These are phyloP conservation scores for Hirtodrosophila alboralis DNA, from an alignment of 2,888 invertebrate species.

Conservation along the genomic window DNA sequence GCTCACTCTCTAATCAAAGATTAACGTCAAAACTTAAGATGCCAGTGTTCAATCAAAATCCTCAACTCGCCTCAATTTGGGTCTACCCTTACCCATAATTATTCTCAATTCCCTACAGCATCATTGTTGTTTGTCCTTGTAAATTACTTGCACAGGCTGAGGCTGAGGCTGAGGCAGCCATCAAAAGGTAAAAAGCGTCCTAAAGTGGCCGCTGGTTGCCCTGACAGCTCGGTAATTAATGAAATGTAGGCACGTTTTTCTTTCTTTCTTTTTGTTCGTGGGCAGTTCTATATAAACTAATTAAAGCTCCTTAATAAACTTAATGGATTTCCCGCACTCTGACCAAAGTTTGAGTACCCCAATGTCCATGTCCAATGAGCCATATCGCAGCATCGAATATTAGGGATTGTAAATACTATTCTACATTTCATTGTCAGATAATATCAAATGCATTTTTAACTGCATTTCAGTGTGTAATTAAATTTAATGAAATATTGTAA, in stretches of 20 bases:
- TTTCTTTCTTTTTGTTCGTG: slow-evolving; percentile 18
- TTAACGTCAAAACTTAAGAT: slow-evolving; percentile 75
- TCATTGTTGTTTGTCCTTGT: slow-evolving; percentile 43
- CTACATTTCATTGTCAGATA: slow-evolving; percentile 28
- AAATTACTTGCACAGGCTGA: slow-evolving; percentile 62
- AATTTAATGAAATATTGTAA: slow-evolving; percentile 27
- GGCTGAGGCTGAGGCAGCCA: slow-evolving; percentile 48
- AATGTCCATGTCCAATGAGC: slow-evolving; percentile 39
- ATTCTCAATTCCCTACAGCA: neutral
- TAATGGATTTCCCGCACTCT: slow-evolving; percentile 56
- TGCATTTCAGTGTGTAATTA: slow-evolving; percentile 20
- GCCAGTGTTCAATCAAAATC: slow-evolving; percentile 72
- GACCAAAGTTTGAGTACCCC: neutral
- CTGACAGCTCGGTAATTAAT: slow-evolving; percentile 68
- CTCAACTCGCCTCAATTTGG: slow-evolving; percentile 25
- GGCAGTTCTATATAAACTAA: slow-evolving; percentile 54
- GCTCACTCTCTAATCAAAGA: slow-evolving; percentile 61
- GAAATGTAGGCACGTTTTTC: slow-evolving; percentile 64
- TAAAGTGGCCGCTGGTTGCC: slow-evolving; percentile 49
- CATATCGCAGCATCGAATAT: slow-evolving; percentile 36
- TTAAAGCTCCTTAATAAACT: slow-evolving; percentile 72
- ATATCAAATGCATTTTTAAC: slow-evolving; percentile 20
- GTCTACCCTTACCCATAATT: neutral
- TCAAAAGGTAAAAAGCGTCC: slow-evolving; percentile 67
- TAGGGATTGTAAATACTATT: slow-evolving; percentile 42